phyloP scores from a whole-genome alignment of 2,888 invertebrate genomes.

The Scrobipalpa costella region DNA sequence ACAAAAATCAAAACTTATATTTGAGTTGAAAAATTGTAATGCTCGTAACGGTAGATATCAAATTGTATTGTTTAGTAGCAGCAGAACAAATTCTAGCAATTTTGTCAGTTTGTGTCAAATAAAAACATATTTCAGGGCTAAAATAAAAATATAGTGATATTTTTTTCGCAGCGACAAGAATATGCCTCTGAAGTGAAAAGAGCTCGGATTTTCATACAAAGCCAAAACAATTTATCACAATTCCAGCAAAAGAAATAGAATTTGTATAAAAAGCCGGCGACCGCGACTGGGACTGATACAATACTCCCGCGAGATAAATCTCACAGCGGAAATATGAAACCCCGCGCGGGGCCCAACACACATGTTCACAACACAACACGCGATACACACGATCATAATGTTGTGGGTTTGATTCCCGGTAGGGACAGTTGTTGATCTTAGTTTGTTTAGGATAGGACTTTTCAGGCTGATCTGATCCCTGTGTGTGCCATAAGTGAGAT shows the following conservation, averaged over 20 bases:
- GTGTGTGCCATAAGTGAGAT: too few species aligned
- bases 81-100: background rate
- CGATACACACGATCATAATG: too few species aligned
- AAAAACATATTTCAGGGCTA: background rate
- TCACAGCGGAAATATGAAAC: constrained; percentile 8
- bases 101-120: background rate
- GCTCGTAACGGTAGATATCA: too few species aligned
- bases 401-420: too few species aligned
- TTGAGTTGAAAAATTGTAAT: too few species aligned
- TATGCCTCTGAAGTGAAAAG: constrained; percentile 6
- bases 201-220: constrained; percentile 6
- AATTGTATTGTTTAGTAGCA: too few species aligned
- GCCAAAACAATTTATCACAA: constrained; percentile 1
- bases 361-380: background rate
- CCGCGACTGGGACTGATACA: constrained; percentile 7
- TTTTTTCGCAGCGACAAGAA: background rate
- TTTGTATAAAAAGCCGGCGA: constrained; percentile 3
- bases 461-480: too few species aligned
- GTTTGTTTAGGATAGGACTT: too few species aligned
- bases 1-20: too few species aligned
- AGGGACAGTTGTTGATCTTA: too few species aligned
- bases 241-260: constrained; percentile 2
- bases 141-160: background rate
- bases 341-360: background rate
- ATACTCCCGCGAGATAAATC: constrained; percentile 10